Evolutionary conservation across 2,113 vertebrate genomes (phyloP), one percentile per base, ranked within the genome.

Genomic region (Embiotoca jacksoni): DNA sequence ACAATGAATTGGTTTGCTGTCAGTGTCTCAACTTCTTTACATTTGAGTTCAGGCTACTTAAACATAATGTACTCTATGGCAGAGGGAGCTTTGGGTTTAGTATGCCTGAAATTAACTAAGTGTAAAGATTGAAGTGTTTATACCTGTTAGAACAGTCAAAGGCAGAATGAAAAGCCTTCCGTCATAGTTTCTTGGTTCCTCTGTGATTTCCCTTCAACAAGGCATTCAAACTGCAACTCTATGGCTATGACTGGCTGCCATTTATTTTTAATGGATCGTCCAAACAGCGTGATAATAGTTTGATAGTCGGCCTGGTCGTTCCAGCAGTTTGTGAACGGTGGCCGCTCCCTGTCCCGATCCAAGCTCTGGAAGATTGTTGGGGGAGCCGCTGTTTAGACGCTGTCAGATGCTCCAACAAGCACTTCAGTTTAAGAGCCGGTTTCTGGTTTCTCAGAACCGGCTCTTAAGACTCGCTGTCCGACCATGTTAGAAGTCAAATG

Each of bases 391-490:
- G 23, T 56, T 49, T 50, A 37, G 53, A 66, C 8, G 33, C 60
- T 41, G 52, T 32, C 61, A 80, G 36, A 47, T 16, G 6, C 3
- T 10, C 10, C 23, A 23, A 23, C 23, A 23, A 23, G 23, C 23
- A 23, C 23, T 56, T 68, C 30, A 31, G n/a, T 47, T 33, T 59
- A 32, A 58, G 47, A 44, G 46, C 33, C 13, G 46, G 44, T 15
- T 37, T 0, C 32, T n/a, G 11, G 52, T 57, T 71, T 39, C 52
- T 57, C 44, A 30, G 67, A 64, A 57, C 55, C 4, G 23, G 60
- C 67, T 72, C 52, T 64, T 39, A 70, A 72, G 60, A 72, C 32
- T 31, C 52, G 30, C 55, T 46, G 77, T 72, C 61, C 23, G 15
- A 59, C 30, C 49, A 32, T 33, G 56, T 79, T 47, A 72, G 62